Evolutionary conservation across 2,113 vertebrate species (phyloP).

Genomic region (Rhombomys opimus): DNA sequence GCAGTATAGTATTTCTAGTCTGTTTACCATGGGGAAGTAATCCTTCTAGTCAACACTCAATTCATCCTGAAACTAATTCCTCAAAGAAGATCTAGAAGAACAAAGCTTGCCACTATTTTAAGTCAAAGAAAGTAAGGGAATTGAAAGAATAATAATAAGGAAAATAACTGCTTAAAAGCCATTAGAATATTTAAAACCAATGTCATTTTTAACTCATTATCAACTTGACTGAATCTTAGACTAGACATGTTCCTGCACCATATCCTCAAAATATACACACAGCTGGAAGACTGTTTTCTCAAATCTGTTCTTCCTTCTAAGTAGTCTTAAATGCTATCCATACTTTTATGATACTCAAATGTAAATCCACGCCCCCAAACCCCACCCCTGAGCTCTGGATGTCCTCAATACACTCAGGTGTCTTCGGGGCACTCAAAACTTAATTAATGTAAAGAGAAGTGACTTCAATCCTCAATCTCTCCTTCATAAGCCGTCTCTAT

Average conservation of each 20-base stretch:
- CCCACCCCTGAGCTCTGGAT: neutral
- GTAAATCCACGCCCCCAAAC: neutral
- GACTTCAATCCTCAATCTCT: neutral
- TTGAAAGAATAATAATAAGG: slow-evolving; percentile 28
- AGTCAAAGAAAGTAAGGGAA: slow-evolving; percentile 52
- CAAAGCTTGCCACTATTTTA: slow-evolving; percentile 54
- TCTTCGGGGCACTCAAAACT: slow-evolving; percentile 11
- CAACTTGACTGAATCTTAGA: slow-evolving; percentile 20
- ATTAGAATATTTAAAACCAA: neutral
- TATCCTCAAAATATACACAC: slow-evolving; percentile 7
- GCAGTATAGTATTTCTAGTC: slow-evolving; percentile 77
- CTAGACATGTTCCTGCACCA: slow-evolving; percentile 11
- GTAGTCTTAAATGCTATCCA: neutral
- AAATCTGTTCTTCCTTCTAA: slow-evolving; percentile 35
- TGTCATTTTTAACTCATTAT: slow-evolving; percentile 41
- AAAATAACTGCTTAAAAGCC: slow-evolving; percentile 50
- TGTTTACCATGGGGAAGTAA: slow-evolving; percentile 56
- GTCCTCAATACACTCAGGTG: neutral
- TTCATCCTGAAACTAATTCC: slow-evolving; percentile 61
- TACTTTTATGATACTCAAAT: neutral
- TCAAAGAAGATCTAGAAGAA: slow-evolving; percentile 53
- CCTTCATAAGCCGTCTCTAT: slow-evolving; percentile 18
- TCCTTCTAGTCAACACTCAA: slow-evolving; percentile 54
- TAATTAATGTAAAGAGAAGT: neutral
- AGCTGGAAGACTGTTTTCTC: slow-evolving; percentile 42